Conservation (phyloP, 1,140 invertebrate species). For the Drosophila tsacasi region DNA sequence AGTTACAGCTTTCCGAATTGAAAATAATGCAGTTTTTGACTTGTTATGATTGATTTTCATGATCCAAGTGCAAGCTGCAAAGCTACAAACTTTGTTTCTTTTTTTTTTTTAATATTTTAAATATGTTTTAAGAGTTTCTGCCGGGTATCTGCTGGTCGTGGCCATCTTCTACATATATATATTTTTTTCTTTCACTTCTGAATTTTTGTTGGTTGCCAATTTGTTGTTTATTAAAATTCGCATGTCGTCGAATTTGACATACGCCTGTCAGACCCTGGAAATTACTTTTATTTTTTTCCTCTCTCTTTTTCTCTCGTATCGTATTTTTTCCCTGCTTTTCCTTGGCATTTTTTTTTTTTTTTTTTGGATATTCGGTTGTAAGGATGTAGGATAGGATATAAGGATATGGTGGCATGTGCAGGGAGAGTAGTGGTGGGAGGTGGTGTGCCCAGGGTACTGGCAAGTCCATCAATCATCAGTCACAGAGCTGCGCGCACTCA, state of each 20-base stretch:
- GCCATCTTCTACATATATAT: not conserved
- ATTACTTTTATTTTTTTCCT: constrained; percentile 60
- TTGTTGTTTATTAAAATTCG: constrained; percentile 70
- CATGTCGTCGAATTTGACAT: constrained; percentile 81
- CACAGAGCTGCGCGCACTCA: constrained; percentile 76
- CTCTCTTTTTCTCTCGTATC: not conserved
- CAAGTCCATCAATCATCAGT: constrained; percentile 84
- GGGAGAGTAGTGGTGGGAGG: constrained; percentile 13
- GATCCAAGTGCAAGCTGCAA: no score
- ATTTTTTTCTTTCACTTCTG: not conserved
- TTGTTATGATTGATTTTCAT: no score
- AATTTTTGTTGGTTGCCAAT: constrained; percentile 29
- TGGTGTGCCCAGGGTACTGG: constrained; percentile 27
- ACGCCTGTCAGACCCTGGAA: constrained; percentile 73
- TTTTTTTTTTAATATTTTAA: no score
- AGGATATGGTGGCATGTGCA: constrained; percentile 3
- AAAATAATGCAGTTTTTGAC: no score
- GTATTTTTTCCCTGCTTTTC: constrained; percentile 10
- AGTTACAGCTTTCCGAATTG: no score
- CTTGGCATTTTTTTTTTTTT: constrained; percentile 29
- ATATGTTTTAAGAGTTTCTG: no score
- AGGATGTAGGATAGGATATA: not conserved
- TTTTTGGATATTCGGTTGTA: constrained; percentile 12
- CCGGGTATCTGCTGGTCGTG: not conserved
- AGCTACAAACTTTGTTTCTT: no score